A percentile compares a stretch with the other conserved stretches of the same genome.
These are phyloP conservation scores for Anoplius nigerrimus DNA, from an alignment of 2,888 invertebrate genomes.

Conservation along the genomic window DNA sequence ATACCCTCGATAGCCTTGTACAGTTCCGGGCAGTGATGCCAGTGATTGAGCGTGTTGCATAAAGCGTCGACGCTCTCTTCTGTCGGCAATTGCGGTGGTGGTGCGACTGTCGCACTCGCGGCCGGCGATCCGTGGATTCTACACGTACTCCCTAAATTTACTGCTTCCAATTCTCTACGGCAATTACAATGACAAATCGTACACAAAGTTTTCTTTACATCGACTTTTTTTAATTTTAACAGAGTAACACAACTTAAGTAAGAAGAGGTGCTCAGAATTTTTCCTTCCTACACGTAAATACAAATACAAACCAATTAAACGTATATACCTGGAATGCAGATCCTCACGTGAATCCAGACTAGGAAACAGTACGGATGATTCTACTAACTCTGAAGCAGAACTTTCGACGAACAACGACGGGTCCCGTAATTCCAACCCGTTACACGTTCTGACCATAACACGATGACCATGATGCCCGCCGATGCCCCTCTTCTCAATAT, in stretches of 20 bases:
- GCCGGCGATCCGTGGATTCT: constrained; percentile 79
- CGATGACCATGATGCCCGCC: constrained; percentile 75
- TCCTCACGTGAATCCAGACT: constrained; percentile 78
- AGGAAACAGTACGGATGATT: constrained; percentile 77
- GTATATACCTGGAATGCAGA: constrained; percentile 78
- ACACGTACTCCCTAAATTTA: constrained; percentile 77
- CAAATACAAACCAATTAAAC: too few species aligned
- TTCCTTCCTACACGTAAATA: too few species aligned
- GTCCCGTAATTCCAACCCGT: constrained; percentile 85
- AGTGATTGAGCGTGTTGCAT: constrained; percentile 82
- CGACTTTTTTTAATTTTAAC: too few species aligned
- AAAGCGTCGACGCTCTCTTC: constrained; percentile 78
- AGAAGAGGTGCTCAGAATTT: too few species aligned
- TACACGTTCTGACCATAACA: constrained; percentile 86
- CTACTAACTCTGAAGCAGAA: constrained; percentile 73
- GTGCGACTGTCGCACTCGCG: constrained; percentile 75
- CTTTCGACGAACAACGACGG: constrained; percentile 73
- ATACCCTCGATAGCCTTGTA: constrained; percentile 95
- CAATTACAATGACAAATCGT: background rate
- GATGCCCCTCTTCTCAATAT: constrained; percentile 75
- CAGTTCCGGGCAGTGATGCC: constrained; percentile 94
- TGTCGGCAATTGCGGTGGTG: constrained; percentile 73
- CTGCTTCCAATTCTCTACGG: constrained; percentile 77
- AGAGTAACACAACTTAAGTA: too few species aligned
- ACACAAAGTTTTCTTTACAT: background rate